Evolutionary conservation across 2,888 invertebrate species (phyloP), one percentile per base, ranked within the genome.

Genomic region (Lasioglossum figueresi): DNA sequence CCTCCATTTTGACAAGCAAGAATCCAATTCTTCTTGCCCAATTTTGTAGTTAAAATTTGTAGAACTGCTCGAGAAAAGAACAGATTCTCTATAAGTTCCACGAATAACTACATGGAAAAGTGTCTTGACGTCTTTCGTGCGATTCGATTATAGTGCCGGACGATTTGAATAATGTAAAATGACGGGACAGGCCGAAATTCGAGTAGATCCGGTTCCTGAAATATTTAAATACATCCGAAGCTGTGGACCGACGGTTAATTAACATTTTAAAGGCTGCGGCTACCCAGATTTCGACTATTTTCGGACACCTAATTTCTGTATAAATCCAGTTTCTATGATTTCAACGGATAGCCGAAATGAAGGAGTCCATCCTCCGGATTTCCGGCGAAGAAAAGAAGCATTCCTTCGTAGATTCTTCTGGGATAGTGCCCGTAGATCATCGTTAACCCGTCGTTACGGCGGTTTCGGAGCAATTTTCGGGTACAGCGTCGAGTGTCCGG

Each of bases 401-500:
- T 52, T 48, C 6, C 19, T 0, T 19, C 19, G 48, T 48, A 5
- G 48, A 45, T 45, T 48, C 6, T 59, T 10, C 56, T 59, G 4
- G 59, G 34, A 27, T 5, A 5, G 52, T 23, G 52, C 3, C 10
- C 19, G 43, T 72, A 10, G 71, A 72, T 43, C 45, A 37, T 72
- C 45, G 45, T 72, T 45, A 43, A 27, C 27, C 16, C 71, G 16
- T 43, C 27, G 45, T 40, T 27, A 14, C 27, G 27, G 14, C 52
- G 34, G 75, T 48, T 76, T 52, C 16, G 23, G 59, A 75, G 74
- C 63, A 82, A 71, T 84, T 75, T 83, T 78, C 78, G 76, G 48
- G 43, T 31, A 68, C 23, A 37, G 71, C 37, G 73, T 72, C 45
- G 73, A 79, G 79, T 79, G 79, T 75, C 48, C 59, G 27, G 23